Conservation (phyloP, 2,888 invertebrate species). For the Nymphalis urticae region DNA sequence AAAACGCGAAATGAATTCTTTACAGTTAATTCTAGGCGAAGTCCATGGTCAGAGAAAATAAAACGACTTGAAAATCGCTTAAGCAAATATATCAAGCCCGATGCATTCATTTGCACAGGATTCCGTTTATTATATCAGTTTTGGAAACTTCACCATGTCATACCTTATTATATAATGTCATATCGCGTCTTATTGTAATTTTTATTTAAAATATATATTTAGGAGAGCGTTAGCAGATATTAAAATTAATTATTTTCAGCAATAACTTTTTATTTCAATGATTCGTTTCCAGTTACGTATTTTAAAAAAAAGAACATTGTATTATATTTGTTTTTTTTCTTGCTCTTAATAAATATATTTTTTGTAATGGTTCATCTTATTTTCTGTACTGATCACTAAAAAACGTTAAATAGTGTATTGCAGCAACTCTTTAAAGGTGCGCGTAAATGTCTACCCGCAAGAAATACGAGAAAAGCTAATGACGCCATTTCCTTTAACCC, state of each 20-base stretch:
- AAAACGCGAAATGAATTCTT: slow-evolving; percentile 15
- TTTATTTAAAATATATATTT: no score
- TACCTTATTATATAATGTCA: no score
- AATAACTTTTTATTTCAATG: no score
- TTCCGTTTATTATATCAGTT: slow-evolving; percentile 10
- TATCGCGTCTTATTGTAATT: no score
- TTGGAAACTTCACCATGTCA: not conserved
- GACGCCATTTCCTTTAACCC: slow-evolving; percentile 73
- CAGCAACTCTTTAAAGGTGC: slow-evolving; percentile 56
- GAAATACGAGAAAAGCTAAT: slow-evolving; percentile 77
- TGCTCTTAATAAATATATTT: no score
- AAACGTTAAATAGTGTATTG: slow-evolving; percentile 44
- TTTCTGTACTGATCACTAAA: slow-evolving; percentile 26
- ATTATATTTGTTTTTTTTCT: no score
- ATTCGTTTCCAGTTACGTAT: no score
- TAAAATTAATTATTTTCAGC: no score
- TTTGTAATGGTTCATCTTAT: slow-evolving; percentile 1
- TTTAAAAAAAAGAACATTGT: no score
- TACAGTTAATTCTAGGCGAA: slow-evolving; percentile 27
- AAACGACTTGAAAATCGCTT: slow-evolving; percentile 31
- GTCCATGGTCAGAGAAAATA: slow-evolving; percentile 30
- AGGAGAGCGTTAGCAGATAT: no score
- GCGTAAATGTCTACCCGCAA: slow-evolving; percentile 66
- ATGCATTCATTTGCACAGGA: slow-evolving; percentile 15
- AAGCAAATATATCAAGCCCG: slow-evolving; percentile 27